Conservation (phyloP, 2,888 invertebrate genomes). For the Phytoseiulus persimilis region DNA sequence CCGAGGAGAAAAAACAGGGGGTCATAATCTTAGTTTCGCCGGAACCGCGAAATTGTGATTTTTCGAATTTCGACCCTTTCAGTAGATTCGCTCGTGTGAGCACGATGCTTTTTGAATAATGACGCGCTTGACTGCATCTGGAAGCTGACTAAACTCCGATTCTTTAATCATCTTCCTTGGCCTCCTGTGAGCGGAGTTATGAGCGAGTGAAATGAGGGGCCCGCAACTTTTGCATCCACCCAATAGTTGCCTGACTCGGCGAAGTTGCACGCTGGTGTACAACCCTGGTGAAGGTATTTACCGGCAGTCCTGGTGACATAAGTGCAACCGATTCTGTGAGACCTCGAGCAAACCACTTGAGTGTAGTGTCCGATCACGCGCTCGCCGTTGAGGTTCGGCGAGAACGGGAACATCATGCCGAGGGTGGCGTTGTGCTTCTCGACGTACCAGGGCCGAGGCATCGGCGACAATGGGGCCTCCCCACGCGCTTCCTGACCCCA, state of each 20-base stretch:
- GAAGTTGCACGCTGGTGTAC: conserved; percentile 16
- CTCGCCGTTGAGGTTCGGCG: neutral
- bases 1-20: no score
- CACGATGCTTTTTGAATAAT: no score
- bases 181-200: no score
- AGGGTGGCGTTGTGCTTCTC: neutral
- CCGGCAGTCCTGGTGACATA: neutral
- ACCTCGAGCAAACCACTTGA: neutral
- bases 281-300: neutral
- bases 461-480: neutral
- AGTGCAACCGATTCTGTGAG: conserved; percentile 17
- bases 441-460: neutral
- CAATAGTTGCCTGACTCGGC: neutral
- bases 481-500: neutral
- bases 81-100: no score
- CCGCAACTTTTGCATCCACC: no score
- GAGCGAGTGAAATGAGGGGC: no score
- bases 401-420: neutral
- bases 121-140: no score
- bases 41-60: no score
- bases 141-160: no score
- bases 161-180: no score
- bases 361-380: neutral
- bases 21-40: no score
- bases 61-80: no score